Base-by-base conservation (phyloP, 2,797 vertebrate species). In the Hydrolagus colliei region DNA sequence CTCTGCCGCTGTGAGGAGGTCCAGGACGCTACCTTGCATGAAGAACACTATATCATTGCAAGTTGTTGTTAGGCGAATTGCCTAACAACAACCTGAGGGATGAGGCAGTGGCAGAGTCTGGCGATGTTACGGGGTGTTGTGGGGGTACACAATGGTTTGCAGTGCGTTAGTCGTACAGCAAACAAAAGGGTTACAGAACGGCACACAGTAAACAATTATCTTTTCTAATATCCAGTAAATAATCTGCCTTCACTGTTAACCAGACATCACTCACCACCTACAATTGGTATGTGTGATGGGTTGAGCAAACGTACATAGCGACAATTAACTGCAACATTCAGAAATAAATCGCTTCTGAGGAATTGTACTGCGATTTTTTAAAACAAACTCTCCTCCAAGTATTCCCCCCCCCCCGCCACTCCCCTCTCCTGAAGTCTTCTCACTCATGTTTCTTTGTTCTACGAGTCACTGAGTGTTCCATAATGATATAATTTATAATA, bases 331-430 rank as follows among this genome's bases (percentile, higher is more conserved):
- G 41, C 12, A 74, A 74, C 27, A 27, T 75, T 75, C 41, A 75
- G 41, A 75, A 75, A 75, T 75, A 75, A 75, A 35, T 75, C 41
- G 32, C 0, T 75, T 41, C 73, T 35, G 32, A 27, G 2, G 32
- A 41, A 4, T 35, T 75, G 8, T 32, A 16, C 32, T 75, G 73
- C 16, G 2, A 3, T 52, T 75, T 35, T 75, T 75, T 32, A 75
- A 14, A 75, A 27, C 12, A 35, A 75, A 41, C 6, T 52, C 32
- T 77, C 74, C 35, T 35, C 35, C 32, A 20, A 20, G 3, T n/a
- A 20, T 88, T 22, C 88, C 87, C 86, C 87, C 67, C 87, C 32
- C 63, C 73, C 32, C 88, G 87, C 86, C 87, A 90, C 3, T 82
- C 87, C 85, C 88, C 77, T 86, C 0, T 87, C 61, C 73, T 62